Base-by-base conservation (phyloP, 2,113 vertebrate species). In the Parotia lawesii region DNA sequence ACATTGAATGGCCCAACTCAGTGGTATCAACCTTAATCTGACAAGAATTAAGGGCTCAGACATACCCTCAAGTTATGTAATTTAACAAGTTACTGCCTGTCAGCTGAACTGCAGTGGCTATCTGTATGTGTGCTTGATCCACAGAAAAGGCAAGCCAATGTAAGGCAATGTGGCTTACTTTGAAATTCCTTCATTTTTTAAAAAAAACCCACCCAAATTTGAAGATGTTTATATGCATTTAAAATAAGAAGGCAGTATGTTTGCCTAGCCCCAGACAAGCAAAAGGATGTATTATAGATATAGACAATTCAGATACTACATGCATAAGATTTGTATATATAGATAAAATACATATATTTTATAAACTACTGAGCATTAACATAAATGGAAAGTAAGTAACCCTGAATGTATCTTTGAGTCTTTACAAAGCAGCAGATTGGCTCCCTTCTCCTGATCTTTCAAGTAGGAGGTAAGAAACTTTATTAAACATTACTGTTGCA, bases 401-500 rank as follows among this genome's bases (percentile, higher is more conserved):
- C n/a, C 23, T 17, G 11, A 93, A 23, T 40, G 13, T 10, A 64
- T 47, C 74, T 71, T 11, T 45, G 60, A 88, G 35, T 33, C 33
- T 83, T 79, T 54, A 56, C 35, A 66, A 71, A 90, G 61, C 29
- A 75, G 29, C 60, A 82, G 28, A 50, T 33, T 66, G 19, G 14
- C 16, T 64, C 33, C 21, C 33, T 87, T 70, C n/a, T 60, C 60
- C 62, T 76, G 18, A 82, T 51, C 18, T 64, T 95, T 90, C 45
- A 93, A 88, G 58, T 6, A 67, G 54, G 78, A 83, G 47, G 74
- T 61, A 96, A 84, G 78, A 87, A 95, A 64, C 64, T 64, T 91
- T 58, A 94, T 90, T 85, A 91, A 87, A 91, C 40, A 53, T 73
- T 89, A 38, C 74, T 88, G 48, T 15, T 82, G 73, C 77, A 95